Percentiles rank a stretch among this genome's conserved stretches.
Evolutionary conservation across 2,113 vertebrate species (phyloP).

Genomic region (Coreoperca whiteheadi): DNA sequence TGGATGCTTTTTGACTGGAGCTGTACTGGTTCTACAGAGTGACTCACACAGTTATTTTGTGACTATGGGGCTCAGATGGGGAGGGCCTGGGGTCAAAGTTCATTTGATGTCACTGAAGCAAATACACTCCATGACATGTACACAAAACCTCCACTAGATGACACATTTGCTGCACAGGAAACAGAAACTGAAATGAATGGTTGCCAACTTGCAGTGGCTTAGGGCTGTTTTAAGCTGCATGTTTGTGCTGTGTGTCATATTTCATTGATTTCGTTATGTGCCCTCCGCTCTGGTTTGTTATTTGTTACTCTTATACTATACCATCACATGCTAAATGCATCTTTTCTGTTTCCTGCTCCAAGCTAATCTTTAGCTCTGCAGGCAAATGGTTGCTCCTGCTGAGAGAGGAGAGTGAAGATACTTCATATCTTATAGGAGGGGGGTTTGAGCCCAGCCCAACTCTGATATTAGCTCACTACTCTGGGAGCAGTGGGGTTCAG

Average conservation of each 20-base stretch:
- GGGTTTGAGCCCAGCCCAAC: conserved; percentile 39
- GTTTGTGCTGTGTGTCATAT: conserved; percentile 54
- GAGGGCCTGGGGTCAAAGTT: conserved; percentile 55
- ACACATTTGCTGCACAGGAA: conserved; percentile 33
- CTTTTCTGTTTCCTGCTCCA: conserved; percentile 48
- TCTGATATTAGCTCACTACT: conserved; percentile 55
- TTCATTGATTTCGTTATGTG: conserved; percentile 50
- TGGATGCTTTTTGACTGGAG: conserved; percentile 42
- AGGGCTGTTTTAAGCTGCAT: conserved; percentile 35
- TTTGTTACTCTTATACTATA: conserved; percentile 45
- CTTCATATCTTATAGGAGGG: conserved; percentile 47
- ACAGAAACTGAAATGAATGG: conserved; percentile 37
- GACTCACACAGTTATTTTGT: conserved; percentile 59
- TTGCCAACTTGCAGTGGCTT: conserved; percentile 39
- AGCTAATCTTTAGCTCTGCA: conserved; percentile 69
- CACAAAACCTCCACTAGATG: conserved; percentile 48
- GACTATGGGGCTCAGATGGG: conserved; percentile 34
- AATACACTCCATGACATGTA: conserved; percentile 44
- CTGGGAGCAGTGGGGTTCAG: conserved; percentile 56
- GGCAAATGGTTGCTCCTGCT: conserved; percentile 63
- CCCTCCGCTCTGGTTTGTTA: conserved; percentile 42
- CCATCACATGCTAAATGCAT: conserved; percentile 48
- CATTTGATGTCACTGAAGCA: conserved; percentile 47
- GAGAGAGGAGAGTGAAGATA: conserved; percentile 58
- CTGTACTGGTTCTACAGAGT: conserved; percentile 41